Percentiles rank a stretch among this genome's conserved stretches.
Conservation (phyloP, 2,113 vertebrate genomes). For the Pardalotus punctatus region DNA sequence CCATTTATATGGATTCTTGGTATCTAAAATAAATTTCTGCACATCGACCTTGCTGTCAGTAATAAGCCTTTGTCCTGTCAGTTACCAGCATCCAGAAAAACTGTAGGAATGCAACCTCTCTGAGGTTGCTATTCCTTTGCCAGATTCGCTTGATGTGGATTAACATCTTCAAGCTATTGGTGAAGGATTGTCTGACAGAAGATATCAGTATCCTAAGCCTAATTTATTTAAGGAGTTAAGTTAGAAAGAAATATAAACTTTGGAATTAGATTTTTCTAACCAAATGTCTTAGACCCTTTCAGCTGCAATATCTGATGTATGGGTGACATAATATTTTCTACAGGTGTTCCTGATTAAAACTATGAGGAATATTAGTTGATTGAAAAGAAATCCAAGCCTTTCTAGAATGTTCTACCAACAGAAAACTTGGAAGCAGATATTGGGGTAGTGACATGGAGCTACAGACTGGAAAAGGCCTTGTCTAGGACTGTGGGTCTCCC, state of each 20-base stretch:
- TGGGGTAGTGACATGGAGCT: background rate
- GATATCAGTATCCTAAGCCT: background rate
- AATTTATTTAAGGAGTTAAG: background rate
- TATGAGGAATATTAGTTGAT: background rate
- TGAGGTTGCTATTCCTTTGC: background rate
- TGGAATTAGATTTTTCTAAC: background rate
- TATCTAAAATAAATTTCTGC: background rate
- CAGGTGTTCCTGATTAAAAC: background rate
- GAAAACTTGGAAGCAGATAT: background rate
- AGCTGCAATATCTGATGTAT: background rate
- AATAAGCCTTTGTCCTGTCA: background rate
- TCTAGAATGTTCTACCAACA: background rate
- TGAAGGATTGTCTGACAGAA: background rate
- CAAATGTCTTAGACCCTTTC: background rate
- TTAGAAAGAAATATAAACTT: background rate
- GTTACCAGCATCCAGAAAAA: background rate
- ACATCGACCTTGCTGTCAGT: background rate
- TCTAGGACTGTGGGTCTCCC: background rate
- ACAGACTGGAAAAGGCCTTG: background rate
- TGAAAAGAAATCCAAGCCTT: background rate
- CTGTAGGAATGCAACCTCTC: background rate
- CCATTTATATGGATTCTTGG: background rate
- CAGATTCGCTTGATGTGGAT: rapidly evolving
- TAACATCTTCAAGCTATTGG: background rate
- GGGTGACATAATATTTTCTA: background rate